Percentiles rank a stretch among this genome's conserved stretches.
These are phyloP conservation scores for Cherax destructor DNA, from an alignment of 1,140 invertebrate species.

Conservation along the genomic window DNA sequence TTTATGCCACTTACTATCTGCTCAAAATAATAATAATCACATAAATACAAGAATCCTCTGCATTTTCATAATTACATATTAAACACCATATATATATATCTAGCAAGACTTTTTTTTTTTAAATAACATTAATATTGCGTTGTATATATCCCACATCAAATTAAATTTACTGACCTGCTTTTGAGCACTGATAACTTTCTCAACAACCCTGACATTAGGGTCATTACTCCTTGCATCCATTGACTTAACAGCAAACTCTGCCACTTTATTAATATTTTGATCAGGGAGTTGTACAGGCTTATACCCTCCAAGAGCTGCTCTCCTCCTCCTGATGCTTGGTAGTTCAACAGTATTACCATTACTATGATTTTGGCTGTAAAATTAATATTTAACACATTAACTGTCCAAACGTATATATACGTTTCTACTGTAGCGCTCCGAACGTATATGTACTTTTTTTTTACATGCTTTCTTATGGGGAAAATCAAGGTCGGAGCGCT, in stretches of 20 bases:
- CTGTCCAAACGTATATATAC: too few relatives aligned
- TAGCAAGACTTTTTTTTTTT: too few relatives aligned
- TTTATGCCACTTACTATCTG: constrained; percentile 25
- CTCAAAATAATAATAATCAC: neutral
- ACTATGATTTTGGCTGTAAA: too few relatives aligned
- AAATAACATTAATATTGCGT: neutral
- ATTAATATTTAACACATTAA: too few relatives aligned
- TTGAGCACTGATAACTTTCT: constrained; percentile 7
- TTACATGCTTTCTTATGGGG: too few relatives aligned
- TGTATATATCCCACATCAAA: neutral
- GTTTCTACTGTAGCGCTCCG: too few relatives aligned
- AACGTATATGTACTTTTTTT: too few relatives aligned
- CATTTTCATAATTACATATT: neutral
- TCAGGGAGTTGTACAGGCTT: neutral
- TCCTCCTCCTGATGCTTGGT: neutral
- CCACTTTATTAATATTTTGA: constrained; percentile 14
- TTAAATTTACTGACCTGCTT: constrained; percentile 18
- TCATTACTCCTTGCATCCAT: constrained; percentile 30
- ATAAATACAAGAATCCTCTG: neutral
- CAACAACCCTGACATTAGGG: constrained; percentile 25
- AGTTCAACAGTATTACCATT: too few relatives aligned
- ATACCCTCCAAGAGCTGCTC: neutral
- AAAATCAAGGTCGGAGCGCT: too few relatives aligned
- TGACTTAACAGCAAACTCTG: constrained; percentile 25
- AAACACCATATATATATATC: neutral